phyloP scores from a whole-genome alignment of 2,113 vertebrate species.

The Phoenicopterus ruber region DNA sequence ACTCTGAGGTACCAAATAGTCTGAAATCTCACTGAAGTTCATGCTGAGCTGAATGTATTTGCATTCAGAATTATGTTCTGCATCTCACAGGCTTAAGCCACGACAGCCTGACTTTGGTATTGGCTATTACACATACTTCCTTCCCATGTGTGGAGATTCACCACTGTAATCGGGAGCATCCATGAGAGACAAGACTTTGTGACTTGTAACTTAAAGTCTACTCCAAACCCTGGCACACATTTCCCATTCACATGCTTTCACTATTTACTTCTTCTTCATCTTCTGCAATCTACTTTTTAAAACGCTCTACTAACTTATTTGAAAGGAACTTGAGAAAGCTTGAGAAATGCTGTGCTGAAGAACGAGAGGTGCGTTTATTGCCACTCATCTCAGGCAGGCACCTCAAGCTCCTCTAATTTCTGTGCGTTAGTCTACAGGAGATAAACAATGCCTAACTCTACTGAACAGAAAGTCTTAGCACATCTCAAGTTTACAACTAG shows the following conservation, averaged over 20 bases:
- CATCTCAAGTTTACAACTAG: neutral
- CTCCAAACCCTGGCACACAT: neutral
- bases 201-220: neutral
- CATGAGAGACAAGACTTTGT: neutral
- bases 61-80: neutral
- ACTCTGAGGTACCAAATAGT: neutral
- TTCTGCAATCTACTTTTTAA: neutral
- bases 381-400: neutral
- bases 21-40: neutral
- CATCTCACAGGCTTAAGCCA: neutral
- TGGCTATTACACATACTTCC: neutral
- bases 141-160: neutral
- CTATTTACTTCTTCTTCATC: neutral
- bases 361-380: neutral
- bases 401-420: neutral
- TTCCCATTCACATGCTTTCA: neutral
- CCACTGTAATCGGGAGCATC: neutral
- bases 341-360: neutral
- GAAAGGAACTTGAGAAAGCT: neutral
- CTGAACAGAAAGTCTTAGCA: neutral
- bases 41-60: neutral
- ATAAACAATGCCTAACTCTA: neutral
- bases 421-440: neutral
- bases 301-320: neutral
- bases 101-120: neutral